phyloP scores from a whole-genome alignment of 2,888 invertebrate species.

The Cylindroiulus punctatus region DNA sequence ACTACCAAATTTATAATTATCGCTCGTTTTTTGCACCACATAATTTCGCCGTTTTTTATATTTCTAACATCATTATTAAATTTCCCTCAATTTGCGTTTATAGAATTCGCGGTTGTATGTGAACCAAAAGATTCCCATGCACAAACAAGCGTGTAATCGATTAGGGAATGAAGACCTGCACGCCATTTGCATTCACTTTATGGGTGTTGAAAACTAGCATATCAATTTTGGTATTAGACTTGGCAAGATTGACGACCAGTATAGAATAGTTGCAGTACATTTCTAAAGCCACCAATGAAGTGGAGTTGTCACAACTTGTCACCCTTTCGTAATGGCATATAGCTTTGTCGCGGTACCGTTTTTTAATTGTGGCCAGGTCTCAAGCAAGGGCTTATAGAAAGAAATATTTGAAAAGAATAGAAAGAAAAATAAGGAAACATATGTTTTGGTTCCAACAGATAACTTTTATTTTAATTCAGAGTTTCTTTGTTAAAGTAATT shows the following conservation, averaged over 20 bases:
- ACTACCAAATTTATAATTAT: slow-evolving; percentile 42
- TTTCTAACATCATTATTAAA: slow-evolving; percentile 42
- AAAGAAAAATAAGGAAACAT: no score
- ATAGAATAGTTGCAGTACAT: neutral
- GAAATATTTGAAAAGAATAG: no score
- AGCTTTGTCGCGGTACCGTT: no score
- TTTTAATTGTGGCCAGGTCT: no score
- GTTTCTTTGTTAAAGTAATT: no score
- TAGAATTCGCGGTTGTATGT: slow-evolving; percentile 26
- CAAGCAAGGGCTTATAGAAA: no score
- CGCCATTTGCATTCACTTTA: neutral
- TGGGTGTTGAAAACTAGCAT: neutral
- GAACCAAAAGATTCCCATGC: slow-evolving; percentile 42
- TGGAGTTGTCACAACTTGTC: neutral
- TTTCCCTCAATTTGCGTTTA: slow-evolving; percentile 34
- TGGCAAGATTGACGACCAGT: slow-evolving; percentile 15
- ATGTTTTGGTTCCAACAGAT: no score
- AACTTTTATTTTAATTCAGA: no score
- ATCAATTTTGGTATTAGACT: neutral
- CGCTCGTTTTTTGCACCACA: neutral
- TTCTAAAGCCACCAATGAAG: neutral
- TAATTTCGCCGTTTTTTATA: slow-evolving; percentile 22
- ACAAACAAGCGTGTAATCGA: slow-evolving; percentile 36
- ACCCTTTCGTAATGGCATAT: no score
- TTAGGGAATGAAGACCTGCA: slow-evolving; percentile 29